Conservation (phyloP, 2,797 vertebrate genomes). For the Leuciscus waleckii region DNA sequence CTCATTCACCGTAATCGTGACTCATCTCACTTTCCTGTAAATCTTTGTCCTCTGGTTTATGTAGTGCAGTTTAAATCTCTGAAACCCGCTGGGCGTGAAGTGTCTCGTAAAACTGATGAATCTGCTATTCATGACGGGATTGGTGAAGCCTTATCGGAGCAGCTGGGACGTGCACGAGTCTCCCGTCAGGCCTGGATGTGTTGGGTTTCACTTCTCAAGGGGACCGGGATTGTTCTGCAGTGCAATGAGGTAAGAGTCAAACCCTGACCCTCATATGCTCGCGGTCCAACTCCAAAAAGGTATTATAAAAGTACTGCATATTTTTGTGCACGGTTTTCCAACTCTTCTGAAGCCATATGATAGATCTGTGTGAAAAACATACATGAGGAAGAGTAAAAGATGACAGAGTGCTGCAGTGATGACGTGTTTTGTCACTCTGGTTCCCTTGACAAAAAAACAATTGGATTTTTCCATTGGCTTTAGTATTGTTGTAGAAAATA, state of each 20-base stretch:
- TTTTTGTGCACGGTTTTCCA: neutral
- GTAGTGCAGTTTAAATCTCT: conserved; percentile 30
- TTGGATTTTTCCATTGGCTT: neutral
- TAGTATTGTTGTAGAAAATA: neutral
- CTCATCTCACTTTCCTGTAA: conserved; percentile 39
- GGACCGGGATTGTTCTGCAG: neutral
- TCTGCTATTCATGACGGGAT: conserved; percentile 31
- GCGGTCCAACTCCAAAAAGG: neutral
- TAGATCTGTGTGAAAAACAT: neutral
- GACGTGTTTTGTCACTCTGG: neutral
- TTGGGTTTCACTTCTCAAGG: conserved; percentile 18
- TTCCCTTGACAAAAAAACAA: neutral
- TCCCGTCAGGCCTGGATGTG: neutral
- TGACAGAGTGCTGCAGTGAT: neutral
- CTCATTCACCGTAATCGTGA: conserved; percentile 33
- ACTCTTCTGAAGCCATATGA: neutral
- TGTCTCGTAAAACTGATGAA: conserved; percentile 25
- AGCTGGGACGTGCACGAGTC: neutral
- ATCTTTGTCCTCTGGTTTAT: conserved; percentile 39
- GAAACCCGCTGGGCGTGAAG: conserved; percentile 30
- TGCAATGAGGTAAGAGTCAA: neutral
- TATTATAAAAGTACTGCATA: neutral
- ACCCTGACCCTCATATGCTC: neutral
- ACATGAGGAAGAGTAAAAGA: neutral
- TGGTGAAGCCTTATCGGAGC: conserved; percentile 3